A percentile compares a stretch with the other conserved stretches of the same genome.
Conservation (phyloP, 2,113 vertebrate genomes). For the Colius striatus region DNA sequence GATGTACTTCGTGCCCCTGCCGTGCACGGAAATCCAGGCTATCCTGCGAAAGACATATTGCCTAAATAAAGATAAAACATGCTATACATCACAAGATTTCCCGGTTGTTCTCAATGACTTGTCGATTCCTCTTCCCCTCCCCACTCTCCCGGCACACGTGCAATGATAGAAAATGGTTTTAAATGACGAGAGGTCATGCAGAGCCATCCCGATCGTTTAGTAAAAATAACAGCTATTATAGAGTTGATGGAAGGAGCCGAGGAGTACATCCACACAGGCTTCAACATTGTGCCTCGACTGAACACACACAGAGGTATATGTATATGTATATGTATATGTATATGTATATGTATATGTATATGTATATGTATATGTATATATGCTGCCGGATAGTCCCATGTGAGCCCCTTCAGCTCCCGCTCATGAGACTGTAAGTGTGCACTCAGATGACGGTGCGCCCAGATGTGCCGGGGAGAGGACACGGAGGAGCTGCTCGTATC, state of each 20-base stretch:
- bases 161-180: conserved; percentile 70
- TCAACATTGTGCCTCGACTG: background rate
- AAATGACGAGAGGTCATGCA: conserved; percentile 73
- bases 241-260: conserved; percentile 47
- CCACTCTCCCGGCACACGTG: background rate
- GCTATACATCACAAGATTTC: conserved; percentile 16
- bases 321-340: rapidly evolving
- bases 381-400: background rate
- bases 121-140: background rate
- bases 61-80: conserved; percentile 43
- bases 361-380: rapidly evolving
- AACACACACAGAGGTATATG: background rate
- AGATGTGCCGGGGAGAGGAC: background rate
- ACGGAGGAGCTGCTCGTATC: background rate
- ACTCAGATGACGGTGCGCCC: background rate
- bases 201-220: conserved; percentile 77
- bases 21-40: background rate
- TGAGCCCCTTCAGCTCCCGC: background rate
- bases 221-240: conserved; percentile 78
- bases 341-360: rapidly evolving
- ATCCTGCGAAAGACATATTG: background rate
- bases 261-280: background rate
- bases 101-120: background rate
- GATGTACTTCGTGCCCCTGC: background rate
- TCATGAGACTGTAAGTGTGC: background rate